phyloP scores from a whole-genome alignment of 2,888 invertebrate species.

The Ephialtes manifestator region DNA sequence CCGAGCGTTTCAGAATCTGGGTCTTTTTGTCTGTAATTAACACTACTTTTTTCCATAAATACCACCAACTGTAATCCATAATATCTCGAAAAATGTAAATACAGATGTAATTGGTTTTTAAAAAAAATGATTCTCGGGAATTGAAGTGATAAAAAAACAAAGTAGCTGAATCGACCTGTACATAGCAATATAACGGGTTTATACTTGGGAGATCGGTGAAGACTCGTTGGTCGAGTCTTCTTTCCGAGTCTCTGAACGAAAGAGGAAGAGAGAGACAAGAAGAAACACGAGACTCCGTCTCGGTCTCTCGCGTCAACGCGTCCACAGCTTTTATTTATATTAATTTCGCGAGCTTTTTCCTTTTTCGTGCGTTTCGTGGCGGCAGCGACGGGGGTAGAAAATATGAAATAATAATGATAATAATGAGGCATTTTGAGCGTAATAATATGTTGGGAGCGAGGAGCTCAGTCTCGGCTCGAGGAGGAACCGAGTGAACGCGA shows the following conservation, averaged over 20 bases:
- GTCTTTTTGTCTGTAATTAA: conserved; percentile 4
- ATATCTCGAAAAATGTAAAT: neutral
- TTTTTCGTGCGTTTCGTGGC: conserved; percentile 78
- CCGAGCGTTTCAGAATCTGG: conserved; percentile 37
- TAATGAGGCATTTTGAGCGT: conserved; percentile 85
- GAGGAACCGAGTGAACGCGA: conserved; percentile 59
- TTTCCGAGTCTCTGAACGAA: conserved; percentile 15
- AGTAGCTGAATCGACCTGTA: conserved; percentile 28
- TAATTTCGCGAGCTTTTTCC: conserved; percentile 83
- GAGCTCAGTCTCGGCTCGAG: conserved; percentile 76
- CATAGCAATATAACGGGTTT: conserved; percentile 49
- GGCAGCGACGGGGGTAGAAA: conserved; percentile 75
- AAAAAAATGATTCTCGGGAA: neutral
- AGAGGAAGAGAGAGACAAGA: conserved; percentile 17
- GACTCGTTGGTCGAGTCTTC: conserved; percentile 49
- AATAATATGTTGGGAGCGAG: conserved; percentile 83
- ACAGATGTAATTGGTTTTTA: neutral
- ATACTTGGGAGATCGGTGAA: conserved; percentile 34
- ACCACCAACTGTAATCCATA: conserved; percentile 2
- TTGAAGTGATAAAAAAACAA: conserved; percentile 16
- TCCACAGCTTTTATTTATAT: conserved; percentile 83
- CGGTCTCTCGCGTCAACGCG: conserved; percentile 63
- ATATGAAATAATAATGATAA: conserved; percentile 85
- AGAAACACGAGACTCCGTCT: conserved; percentile 36
- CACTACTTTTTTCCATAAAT: conserved; percentile 5